phyloP scores from a whole-genome alignment of 2,888 invertebrate species.

The Drosophila atripex region DNA sequence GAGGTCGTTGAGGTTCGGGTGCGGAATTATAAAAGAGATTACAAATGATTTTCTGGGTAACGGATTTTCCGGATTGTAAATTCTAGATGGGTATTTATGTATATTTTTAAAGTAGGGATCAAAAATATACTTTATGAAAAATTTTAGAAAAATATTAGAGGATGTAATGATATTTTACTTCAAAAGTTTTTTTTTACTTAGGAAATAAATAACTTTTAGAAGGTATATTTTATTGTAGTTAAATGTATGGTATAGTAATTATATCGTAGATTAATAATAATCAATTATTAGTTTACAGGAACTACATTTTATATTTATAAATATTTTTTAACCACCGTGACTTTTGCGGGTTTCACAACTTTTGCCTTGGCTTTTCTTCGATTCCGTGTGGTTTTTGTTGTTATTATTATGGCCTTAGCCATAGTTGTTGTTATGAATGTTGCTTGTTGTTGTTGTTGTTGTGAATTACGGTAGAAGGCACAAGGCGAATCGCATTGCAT shows the following conservation, averaged over 20 bases:
- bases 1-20: slow-evolving; percentile 6
- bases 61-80: not conserved
- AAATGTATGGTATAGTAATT: too few species aligned
- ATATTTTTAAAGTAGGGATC: too few species aligned
- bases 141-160: not conserved
- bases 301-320: too few species aligned
- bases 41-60: slow-evolving; percentile 3
- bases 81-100: not conserved
- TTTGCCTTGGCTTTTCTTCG: slow-evolving; percentile 56
- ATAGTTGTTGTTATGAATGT: slow-evolving; percentile 34
- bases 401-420: slow-evolving; percentile 44
- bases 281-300: not conserved
- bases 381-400: slow-evolving; percentile 45
- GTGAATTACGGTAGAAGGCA: slow-evolving; percentile 78
- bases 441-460: slow-evolving; percentile 61
- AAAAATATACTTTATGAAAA: too few species aligned
- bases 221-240: too few species aligned
- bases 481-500: slow-evolving; percentile 49
- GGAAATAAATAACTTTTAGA: too few species aligned
- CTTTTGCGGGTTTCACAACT: slow-evolving; percentile 65
- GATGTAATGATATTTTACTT: too few species aligned
- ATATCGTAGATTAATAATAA: too few species aligned
- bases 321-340: slow-evolving; percentile 31
- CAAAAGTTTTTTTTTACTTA: too few species aligned
- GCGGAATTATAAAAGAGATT: slow-evolving; percentile 18